Conservation (phyloP, 2,888 invertebrate genomes). For the Sesamia inferens region DNA sequence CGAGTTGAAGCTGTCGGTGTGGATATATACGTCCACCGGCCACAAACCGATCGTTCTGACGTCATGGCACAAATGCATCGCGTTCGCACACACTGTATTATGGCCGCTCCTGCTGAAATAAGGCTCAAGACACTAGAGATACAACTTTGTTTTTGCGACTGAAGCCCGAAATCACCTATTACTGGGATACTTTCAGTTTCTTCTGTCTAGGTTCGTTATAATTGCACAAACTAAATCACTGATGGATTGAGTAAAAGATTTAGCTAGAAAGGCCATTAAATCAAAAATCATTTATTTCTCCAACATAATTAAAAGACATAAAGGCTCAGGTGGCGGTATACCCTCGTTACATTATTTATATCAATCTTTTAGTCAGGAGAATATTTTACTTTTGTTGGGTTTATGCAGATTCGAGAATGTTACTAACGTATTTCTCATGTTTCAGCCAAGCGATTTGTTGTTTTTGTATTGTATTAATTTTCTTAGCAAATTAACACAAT, state of each 20-base stretch:
- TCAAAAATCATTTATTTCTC: too few species aligned
- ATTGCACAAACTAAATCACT: not conserved
- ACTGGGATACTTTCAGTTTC: too few species aligned
- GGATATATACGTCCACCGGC: constrained; percentile 22
- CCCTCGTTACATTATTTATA: constrained; percentile 2
- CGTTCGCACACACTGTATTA: constrained; percentile 54
- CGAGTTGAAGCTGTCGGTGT: constrained; percentile 8
- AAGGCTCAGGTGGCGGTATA: not conserved
- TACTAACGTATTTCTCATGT: not conserved
- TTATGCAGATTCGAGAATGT: constrained; percentile 2
- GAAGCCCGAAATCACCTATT: too few species aligned
- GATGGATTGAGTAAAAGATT: not conserved
- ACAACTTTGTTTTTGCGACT: not conserved
- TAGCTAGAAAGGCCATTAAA: too few species aligned
- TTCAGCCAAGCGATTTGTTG: not conserved
- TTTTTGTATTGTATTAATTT: too few species aligned
- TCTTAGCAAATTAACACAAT: not conserved
- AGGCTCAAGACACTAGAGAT: constrained; percentile 6
- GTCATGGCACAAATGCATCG: constrained; percentile 59
- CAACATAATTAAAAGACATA: too few species aligned
- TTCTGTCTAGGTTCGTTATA: not conserved
- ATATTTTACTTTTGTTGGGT: constrained; percentile 2
- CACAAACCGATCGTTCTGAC: constrained; percentile 43
- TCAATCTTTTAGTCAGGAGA: not conserved
- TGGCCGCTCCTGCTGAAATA: constrained; percentile 37